These are phyloP conservation scores for Lithophane semibrunnea DNA, from an alignment of 2,888 invertebrate genomes.

Conservation along the genomic window DNA sequence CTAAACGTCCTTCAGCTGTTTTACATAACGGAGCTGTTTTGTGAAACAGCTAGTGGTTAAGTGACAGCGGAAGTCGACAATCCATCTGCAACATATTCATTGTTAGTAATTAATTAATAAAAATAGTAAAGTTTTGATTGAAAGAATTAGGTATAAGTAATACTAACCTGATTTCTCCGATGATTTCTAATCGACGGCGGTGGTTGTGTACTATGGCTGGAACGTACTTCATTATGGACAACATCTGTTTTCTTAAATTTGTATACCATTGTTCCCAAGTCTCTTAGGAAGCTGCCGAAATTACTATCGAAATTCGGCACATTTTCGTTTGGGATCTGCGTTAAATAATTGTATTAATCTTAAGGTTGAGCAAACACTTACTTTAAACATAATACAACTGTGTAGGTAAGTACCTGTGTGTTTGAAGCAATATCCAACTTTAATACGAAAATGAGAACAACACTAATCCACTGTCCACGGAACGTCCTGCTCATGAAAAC, in stretches of 20 bases:
- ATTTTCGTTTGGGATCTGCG: constrained; percentile 40
- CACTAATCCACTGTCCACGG: constrained; percentile 58
- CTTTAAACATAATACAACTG: constrained; percentile 5
- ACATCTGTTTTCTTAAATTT: constrained; percentile 62
- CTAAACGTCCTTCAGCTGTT: too few species aligned
- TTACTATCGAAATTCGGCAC: constrained; percentile 65
- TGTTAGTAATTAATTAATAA: not conserved
- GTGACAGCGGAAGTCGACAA: too few species aligned
- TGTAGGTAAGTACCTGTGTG: constrained; percentile 58
- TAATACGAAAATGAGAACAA: constrained; percentile 57
- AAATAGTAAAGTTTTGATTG: not conserved
- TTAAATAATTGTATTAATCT: constrained; percentile 24
- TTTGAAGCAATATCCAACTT: constrained; percentile 49
- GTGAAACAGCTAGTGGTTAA: too few species aligned
- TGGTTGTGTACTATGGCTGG: constrained; percentile 6
- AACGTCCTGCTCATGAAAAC: constrained; percentile 73
- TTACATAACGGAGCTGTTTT: too few species aligned
- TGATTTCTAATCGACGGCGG: constrained; percentile 39
- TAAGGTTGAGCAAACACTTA: not conserved
- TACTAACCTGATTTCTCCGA: constrained; percentile 67
- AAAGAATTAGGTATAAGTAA: not conserved
- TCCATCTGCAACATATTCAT: not conserved
- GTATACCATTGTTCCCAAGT: constrained; percentile 73
- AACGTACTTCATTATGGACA: constrained; percentile 6
- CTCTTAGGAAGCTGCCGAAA: constrained; percentile 73